Conservation (phyloP, 2,888 invertebrate species). For the Ommatoiulus sabulosus region DNA sequence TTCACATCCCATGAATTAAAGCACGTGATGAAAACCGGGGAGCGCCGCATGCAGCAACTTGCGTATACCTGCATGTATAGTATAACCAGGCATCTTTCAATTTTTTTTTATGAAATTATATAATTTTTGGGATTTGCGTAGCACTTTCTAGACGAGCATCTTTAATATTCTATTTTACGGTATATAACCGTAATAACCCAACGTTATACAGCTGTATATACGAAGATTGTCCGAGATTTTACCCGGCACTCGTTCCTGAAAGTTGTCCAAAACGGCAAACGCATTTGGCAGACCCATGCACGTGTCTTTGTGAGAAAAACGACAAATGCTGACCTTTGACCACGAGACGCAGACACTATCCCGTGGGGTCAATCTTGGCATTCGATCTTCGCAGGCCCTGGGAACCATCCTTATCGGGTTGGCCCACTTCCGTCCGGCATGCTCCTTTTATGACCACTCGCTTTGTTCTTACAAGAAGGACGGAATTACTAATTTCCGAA, state of each 20-base stretch:
- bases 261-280: too few species aligned
- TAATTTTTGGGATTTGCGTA: too few species aligned
- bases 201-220: too few species aligned
- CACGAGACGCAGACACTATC: neutral
- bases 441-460: neutral
- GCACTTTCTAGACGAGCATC: too few species aligned
- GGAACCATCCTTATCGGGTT: neutral
- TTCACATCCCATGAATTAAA: neutral
- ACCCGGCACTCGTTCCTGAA: too few species aligned
- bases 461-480: neutral
- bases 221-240: too few species aligned
- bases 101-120: too few species aligned
- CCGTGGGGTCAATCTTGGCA: neutral
- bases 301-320: neutral
- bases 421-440: conserved; percentile 12
- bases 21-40: neutral
- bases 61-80: too few species aligned
- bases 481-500: neutral
- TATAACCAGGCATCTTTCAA: too few species aligned
- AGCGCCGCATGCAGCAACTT: neutral
- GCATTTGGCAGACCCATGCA: too few species aligned
- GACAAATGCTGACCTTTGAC: neutral
- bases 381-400: neutral
- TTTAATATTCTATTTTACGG: too few species aligned
- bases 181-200: too few species aligned